These are phyloP conservation scores for Elanoides forficatus DNA, from an alignment of 2,113 vertebrate genomes.

Conservation along the genomic window DNA sequence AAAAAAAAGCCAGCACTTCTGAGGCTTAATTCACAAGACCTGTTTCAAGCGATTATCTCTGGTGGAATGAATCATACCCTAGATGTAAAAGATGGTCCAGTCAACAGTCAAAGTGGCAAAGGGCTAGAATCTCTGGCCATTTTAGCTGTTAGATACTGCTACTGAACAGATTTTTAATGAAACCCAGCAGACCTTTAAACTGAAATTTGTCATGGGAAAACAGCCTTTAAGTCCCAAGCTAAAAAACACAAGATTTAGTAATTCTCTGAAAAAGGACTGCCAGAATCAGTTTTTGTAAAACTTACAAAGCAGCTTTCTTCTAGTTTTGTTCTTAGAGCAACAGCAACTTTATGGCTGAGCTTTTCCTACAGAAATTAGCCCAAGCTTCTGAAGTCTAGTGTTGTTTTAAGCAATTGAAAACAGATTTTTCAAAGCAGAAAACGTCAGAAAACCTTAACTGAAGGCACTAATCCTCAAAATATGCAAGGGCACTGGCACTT, in stretches of 20 bases:
- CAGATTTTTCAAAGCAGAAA: background rate
- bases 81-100: background rate
- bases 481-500: background rate
- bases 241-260: background rate
- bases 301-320: background rate
- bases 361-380: background rate
- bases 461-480: background rate
- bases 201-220: background rate
- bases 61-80: background rate
- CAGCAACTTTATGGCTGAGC: background rate
- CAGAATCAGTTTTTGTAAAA: background rate
- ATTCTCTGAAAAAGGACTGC: background rate
- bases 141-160: background rate
- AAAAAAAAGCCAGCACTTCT: background rate
- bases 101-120: background rate
- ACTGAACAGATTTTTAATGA: background rate
- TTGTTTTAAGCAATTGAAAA: background rate
- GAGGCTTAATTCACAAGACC: background rate
- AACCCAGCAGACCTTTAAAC: background rate
- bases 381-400: background rate
- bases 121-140: background rate
- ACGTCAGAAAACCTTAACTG: background rate
- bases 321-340: background rate
- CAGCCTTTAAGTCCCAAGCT: background rate
- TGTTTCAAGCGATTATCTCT: background rate